phyloP scores from a whole-genome alignment of 2,888 invertebrate species.

The Drosophila infuscata region DNA sequence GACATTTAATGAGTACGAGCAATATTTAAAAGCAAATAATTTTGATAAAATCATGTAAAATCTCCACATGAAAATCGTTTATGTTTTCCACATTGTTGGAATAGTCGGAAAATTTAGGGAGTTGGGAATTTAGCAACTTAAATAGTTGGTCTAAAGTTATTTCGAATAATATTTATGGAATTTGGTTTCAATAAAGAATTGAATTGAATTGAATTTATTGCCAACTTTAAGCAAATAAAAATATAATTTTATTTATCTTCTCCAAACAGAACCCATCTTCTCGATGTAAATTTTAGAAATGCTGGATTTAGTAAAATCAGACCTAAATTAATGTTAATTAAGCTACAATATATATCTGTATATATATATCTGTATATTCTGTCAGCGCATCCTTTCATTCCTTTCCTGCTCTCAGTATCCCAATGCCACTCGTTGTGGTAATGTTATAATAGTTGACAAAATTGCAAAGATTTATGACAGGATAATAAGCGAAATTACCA shows the following conservation, averaged over 20 bases:
- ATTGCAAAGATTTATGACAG: not conserved
- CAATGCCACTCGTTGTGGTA: not conserved
- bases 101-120: not conserved
- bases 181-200: too few relatives aligned
- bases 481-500: not conserved
- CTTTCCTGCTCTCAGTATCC: not conserved
- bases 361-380: too few relatives aligned
- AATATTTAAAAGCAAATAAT: slow-evolving; percentile 5
- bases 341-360: not conserved
- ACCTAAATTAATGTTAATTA: not conserved
- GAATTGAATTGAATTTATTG: too few relatives aligned
- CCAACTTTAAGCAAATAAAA: too few relatives aligned
- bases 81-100: not conserved
- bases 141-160: not conserved
- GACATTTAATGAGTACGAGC: slow-evolving; percentile 40
- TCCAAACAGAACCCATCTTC: not conserved
- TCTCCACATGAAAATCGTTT: not conserved
- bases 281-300: not conserved
- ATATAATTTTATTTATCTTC: too few relatives aligned
- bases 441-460: not conserved
- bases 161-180: too few relatives aligned
- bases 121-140: not conserved
- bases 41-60: slow-evolving; percentile 1
- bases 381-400: not conserved
- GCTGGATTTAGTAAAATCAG: not conserved